These are phyloP conservation scores for Turdus rufiventris DNA, from an alignment of 2,113 vertebrate genomes.

Conservation along the genomic window DNA sequence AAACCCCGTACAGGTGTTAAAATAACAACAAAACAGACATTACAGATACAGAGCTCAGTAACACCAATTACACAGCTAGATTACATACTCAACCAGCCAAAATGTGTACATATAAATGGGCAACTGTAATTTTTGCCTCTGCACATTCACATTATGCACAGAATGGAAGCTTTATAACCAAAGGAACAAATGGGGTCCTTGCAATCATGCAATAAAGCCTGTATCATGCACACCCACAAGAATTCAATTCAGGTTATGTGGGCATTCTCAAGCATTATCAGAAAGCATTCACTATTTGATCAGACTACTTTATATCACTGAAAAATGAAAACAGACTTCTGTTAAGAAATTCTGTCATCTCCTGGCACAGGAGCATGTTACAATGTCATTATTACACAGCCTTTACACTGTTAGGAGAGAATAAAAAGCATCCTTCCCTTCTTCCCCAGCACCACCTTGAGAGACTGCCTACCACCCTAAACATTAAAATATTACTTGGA, in stretches of 20 bases:
- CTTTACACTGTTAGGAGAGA: background rate
- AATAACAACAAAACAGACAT: background rate
- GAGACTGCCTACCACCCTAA: background rate
- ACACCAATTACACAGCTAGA: background rate
- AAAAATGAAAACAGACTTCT: background rate
- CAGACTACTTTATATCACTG: background rate
- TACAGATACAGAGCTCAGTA: background rate
- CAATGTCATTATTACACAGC: background rate
- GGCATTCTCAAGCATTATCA: background rate
- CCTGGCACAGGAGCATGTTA: background rate
- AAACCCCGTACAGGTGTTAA: background rate
- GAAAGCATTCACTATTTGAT: background rate
- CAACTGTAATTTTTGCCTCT: background rate
- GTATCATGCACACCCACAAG: background rate
- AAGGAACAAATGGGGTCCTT: background rate
- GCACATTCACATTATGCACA: background rate
- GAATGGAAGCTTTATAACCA: background rate
- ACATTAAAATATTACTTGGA: background rate
- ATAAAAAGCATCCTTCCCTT: background rate
- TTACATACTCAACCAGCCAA: background rate
- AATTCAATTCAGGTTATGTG: background rate
- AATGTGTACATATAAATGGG: background rate
- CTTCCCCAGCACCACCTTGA: background rate
- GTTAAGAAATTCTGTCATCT: background rate
- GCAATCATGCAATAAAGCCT: background rate